Percentiles rank a stretch among this genome's conserved stretches.
These are phyloP conservation scores for Montipora efflorescens DNA, from an alignment of 64 coral and sea anemone species.

Conservation along the genomic window DNA sequence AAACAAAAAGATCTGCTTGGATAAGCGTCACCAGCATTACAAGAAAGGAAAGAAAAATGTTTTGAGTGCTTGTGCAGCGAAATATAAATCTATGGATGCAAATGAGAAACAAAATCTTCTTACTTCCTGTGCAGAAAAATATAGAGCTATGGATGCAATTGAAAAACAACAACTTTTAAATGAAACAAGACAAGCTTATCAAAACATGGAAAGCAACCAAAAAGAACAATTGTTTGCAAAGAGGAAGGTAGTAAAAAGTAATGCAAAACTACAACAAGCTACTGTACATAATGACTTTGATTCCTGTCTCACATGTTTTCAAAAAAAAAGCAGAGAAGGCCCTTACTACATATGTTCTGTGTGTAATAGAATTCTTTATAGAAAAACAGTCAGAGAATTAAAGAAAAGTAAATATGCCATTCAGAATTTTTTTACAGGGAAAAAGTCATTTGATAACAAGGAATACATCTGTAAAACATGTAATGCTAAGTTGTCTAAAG, in stretches of 20 bases:
- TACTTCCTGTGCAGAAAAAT: neutral
- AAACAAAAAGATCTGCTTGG: slow-evolving; percentile 57
- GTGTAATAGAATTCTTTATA: slow-evolving; percentile 27
- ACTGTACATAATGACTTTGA: neutral
- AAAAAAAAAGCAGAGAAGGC: slow-evolving; percentile 38
- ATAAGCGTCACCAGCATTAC: slow-evolving; percentile 28
- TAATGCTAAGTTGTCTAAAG: no score
- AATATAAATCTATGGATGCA: slow-evolving; percentile 12
- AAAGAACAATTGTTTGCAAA: neutral
- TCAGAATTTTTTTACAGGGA: no score
- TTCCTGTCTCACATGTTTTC: neutral
- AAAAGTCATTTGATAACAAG: no score
- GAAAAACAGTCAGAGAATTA: neutral
- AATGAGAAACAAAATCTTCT: slow-evolving; percentile 5
- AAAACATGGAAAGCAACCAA: no score
- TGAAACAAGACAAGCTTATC: no score
- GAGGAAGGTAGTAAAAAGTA: neutral
- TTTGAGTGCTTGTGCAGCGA: neutral
- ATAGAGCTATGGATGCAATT: neutral
- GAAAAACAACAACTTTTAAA: neutral
- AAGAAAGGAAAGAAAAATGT: neutral
- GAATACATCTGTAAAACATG: no score
- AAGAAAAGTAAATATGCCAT: neutral
- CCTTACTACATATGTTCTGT: no score
- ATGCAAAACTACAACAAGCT: neutral